These are phyloP conservation scores for Heterohyrax brucei DNA, from an alignment of 2,797 vertebrate genomes.

Conservation along the genomic window DNA sequence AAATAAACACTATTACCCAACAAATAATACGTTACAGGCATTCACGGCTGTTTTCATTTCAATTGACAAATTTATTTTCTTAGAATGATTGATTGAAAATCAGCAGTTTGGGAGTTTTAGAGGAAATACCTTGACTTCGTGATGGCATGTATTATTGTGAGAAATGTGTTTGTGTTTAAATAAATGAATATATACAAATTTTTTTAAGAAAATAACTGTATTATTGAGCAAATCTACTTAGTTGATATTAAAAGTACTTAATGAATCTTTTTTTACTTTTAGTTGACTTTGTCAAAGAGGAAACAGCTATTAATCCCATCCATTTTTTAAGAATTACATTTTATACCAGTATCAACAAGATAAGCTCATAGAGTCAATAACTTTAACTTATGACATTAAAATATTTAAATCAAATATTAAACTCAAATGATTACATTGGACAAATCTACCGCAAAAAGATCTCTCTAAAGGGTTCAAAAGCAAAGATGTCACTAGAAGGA, in stretches of 20 bases:
- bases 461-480: no score
- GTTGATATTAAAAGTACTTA: slow-evolving; percentile 60
- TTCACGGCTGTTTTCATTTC: slow-evolving; percentile 78
- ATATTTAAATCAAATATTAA: slow-evolving; percentile 48
- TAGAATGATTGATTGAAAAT: slow-evolving; percentile 85
- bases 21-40: not conserved
- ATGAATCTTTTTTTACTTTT: slow-evolving; percentile 12
- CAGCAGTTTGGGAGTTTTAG: slow-evolving; percentile 82
- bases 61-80: slow-evolving; percentile 85
- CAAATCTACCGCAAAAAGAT: no score
- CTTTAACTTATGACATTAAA: slow-evolving; percentile 31
- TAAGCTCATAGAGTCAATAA: not conserved
- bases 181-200: slow-evolving; percentile 73
- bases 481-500: no score
- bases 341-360: slow-evolving; percentile 7
- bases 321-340: slow-evolving; percentile 40
- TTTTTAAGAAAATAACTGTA: slow-evolving; percentile 62
- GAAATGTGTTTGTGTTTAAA: slow-evolving; percentile 72
- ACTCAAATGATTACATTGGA: no score
- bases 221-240: slow-evolving; percentile 45
- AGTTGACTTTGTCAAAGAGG: slow-evolving; percentile 44
- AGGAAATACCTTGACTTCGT: slow-evolving; percentile 78
- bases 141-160: slow-evolving; percentile 63
- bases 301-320: not conserved
- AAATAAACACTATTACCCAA: slow-evolving; percentile 62